A percentile compares a stretch with the other conserved stretches of the same genome.
These are phyloP conservation scores for Silurus aristotelis DNA, from an alignment of 2,797 vertebrate genomes.

Conservation along the genomic window DNA sequence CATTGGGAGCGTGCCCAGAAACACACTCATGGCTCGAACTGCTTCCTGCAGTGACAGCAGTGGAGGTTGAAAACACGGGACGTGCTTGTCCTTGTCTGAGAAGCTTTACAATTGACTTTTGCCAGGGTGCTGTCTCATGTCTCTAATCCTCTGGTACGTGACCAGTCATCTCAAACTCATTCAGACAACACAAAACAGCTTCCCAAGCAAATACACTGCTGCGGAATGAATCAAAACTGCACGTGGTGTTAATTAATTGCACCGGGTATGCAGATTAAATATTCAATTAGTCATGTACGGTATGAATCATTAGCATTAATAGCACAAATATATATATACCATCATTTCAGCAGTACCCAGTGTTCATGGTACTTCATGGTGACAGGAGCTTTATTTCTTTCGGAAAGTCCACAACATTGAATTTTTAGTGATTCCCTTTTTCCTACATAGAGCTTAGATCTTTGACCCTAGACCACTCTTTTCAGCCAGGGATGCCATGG, in stretches of 20 bases:
- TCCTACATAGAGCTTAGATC: background rate
- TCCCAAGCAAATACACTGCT: background rate
- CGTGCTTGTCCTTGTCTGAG: background rate
- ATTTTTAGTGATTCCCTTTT: background rate
- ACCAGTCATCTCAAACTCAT: background rate
- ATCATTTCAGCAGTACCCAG: background rate
- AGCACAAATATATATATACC: background rate
- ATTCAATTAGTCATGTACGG: background rate
- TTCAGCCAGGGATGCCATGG: too few species aligned
- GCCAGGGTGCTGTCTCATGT: background rate
- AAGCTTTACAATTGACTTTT: background rate
- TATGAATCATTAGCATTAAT: background rate
- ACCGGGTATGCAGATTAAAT: background rate
- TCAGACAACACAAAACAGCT: background rate
- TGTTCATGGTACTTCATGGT: too few species aligned
- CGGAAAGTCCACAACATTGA: background rate
- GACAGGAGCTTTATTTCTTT: too few species aligned
- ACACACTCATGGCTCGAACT: slow-evolving; percentile 59
- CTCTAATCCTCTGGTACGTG: too few species aligned
- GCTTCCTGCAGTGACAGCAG: background rate
- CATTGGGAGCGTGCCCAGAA: slow-evolving; percentile 61
- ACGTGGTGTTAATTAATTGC: background rate
- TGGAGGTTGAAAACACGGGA: background rate
- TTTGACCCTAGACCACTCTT: background rate
- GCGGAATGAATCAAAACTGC: background rate